Evolutionary conservation across 2,888 invertebrate genomes (phyloP).

Genomic region (Aspidiotus rigidus): DNA sequence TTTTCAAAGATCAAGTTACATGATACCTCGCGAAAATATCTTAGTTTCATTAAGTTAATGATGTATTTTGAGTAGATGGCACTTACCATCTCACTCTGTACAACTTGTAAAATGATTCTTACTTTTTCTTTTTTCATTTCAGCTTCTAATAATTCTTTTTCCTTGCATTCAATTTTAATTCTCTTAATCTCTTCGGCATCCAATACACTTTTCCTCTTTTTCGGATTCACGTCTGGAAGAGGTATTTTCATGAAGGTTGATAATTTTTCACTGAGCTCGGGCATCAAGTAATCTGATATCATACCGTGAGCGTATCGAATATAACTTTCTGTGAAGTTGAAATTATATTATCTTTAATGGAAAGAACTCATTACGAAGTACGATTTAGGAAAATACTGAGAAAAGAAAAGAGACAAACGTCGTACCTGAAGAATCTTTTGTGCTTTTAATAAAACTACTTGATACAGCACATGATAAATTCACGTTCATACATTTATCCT

Average conservation of each 20-base stretch:
- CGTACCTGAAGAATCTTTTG: constrained; percentile 18
- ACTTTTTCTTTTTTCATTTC: constrained; percentile 16
- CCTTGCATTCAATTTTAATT: constrained; percentile 35
- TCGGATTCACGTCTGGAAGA: constrained; percentile 49
- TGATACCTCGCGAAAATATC: no score
- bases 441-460: constrained; percentile 58
- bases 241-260: constrained; percentile 57
- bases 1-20: no score
- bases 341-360: not conserved
- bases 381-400: not conserved
- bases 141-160: constrained; percentile 16
- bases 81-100: no score
- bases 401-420: constrained; percentile 1
- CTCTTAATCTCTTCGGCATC: constrained; percentile 43
- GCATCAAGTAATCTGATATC: constrained; percentile 66
- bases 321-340: constrained; percentile 49
- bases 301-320: constrained; percentile 68
- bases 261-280: constrained; percentile 56
- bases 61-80: no score
- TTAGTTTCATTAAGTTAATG: no score
- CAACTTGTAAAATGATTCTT: not conserved
- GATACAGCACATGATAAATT: constrained; percentile 60
- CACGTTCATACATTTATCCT: constrained; percentile 62
- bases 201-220: constrained; percentile 42
- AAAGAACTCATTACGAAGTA: not conserved